Evolutionary conservation across 2,797 vertebrate genomes (phyloP).

Genomic region (Danionella dracula): DNA sequence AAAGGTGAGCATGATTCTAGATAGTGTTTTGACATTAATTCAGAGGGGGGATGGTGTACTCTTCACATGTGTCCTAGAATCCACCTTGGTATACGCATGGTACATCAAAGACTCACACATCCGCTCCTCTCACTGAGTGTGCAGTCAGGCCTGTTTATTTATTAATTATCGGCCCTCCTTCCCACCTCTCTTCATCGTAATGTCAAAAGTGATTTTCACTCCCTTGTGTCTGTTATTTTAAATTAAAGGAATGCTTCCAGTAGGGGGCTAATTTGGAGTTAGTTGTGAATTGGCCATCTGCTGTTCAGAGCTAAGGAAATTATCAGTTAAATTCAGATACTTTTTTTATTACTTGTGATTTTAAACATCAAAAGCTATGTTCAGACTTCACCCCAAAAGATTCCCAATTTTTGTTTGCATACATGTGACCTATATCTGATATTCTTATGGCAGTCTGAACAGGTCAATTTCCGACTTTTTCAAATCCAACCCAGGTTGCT

Average conservation of each 20-base stretch:
- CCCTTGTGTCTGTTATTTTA: constrained; percentile 23
- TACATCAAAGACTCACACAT: background rate
- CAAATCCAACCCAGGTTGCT: too few relatives aligned
- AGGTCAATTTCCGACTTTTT: too few relatives aligned
- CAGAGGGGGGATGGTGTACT: background rate
- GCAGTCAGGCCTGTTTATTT: constrained; percentile 6
- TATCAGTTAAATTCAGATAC: too few relatives aligned
- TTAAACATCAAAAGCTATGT: too few relatives aligned
- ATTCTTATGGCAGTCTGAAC: too few relatives aligned
- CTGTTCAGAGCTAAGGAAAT: too few relatives aligned
- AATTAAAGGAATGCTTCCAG: constrained; percentile 28
- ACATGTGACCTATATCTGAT: too few relatives aligned
- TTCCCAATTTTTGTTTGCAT: too few relatives aligned
- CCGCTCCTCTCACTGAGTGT: background rate
- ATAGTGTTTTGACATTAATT: constrained; percentile 3
- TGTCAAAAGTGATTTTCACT: constrained; percentile 31
- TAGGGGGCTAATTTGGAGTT: constrained; percentile 31
- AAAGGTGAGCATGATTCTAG: background rate
- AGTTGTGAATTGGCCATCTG: background rate
- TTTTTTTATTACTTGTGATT: too few relatives aligned
- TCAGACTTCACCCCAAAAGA: too few relatives aligned
- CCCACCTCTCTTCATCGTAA: constrained; percentile 19
- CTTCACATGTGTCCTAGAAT: constrained; percentile 11
- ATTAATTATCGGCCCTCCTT: constrained; percentile 15
- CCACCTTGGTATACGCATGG: background rate